Percentiles rank a stretch among this genome's conserved stretches.
These are phyloP conservation scores for Lontra canadensis DNA, from an alignment of 2,113 vertebrate genomes.

Conservation along the genomic window DNA sequence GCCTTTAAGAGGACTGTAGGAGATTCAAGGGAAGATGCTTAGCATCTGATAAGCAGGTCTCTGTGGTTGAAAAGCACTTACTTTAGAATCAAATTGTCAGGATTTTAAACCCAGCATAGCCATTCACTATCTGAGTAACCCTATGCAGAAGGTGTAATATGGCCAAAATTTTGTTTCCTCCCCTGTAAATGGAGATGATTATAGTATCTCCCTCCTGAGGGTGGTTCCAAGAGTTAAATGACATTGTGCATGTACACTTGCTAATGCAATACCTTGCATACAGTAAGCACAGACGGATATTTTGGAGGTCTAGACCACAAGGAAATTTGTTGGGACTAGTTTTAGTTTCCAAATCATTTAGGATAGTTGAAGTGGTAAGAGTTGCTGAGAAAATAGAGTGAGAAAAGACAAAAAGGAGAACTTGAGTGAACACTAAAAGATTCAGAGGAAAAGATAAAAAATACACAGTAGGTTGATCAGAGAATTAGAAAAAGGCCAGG, in stretches of 20 bases:
- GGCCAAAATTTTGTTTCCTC: not conserved
- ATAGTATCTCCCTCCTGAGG: not conserved
- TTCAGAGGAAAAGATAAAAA: not conserved
- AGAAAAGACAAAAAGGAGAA: not conserved
- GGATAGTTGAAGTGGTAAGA: not conserved
- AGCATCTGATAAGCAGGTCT: not conserved
- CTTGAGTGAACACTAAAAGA: not conserved
- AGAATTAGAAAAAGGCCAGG: not conserved
- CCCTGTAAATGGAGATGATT: not conserved
- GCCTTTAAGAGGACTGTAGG: not conserved
- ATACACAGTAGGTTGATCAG: not conserved
- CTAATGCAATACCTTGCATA: not conserved
- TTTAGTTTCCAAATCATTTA: constrained; percentile 2
- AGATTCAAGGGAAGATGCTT: not conserved
- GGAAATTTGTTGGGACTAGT: not conserved
- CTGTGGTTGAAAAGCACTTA: not conserved
- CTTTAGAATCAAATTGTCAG: not conserved
- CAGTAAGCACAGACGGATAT: not conserved
- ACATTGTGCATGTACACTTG: not conserved
- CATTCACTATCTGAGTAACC: not conserved
- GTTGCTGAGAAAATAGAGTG: not conserved
- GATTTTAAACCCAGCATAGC: not conserved
- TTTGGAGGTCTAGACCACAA: not conserved
- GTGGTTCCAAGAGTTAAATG: not conserved
- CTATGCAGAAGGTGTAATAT: not conserved